Percentiles rank a stretch among this genome's conserved stretches.
These are phyloP conservation scores for Phymorhynchus buccinoides DNA, from an alignment of 1,140 invertebrate genomes.

Conservation along the genomic window DNA sequence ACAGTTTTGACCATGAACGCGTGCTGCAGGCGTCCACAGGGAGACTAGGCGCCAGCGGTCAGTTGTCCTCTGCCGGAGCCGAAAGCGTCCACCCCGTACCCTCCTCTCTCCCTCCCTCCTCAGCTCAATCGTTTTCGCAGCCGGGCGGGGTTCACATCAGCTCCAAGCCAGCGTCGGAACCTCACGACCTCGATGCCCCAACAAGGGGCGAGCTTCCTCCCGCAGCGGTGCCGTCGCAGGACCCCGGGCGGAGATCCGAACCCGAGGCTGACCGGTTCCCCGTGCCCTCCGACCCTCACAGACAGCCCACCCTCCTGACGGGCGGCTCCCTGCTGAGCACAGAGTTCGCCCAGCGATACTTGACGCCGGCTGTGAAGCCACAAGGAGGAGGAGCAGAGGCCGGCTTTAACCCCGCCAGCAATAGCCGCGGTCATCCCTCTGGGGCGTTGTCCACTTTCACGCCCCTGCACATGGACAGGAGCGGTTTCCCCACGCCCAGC, in stretches of 20 bases:
- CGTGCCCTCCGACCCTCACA: not conserved
- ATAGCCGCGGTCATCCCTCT: not conserved
- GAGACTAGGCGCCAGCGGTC: not conserved
- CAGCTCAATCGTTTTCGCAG: not conserved
- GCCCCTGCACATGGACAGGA: not conserved
- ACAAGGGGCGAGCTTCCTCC: too few relatives aligned
- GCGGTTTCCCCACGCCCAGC: not conserved
- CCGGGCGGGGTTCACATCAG: not conserved
- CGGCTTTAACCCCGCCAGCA: not conserved
- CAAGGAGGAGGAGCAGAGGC: not conserved
- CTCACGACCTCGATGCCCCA: too few relatives aligned
- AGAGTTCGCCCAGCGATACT: constrained; percentile 51
- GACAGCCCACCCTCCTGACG: constrained; percentile 47
- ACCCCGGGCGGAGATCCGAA: not conserved
- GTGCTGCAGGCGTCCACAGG: not conserved
- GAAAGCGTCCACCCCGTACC: not conserved
- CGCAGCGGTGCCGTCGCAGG: not conserved
- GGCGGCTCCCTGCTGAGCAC: constrained; percentile 44
- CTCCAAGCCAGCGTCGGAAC: too few relatives aligned
- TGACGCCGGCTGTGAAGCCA: not conserved
- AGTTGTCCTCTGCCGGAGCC: not conserved
- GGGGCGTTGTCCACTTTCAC: not conserved
- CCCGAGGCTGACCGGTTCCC: not conserved
- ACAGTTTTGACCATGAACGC: not conserved
- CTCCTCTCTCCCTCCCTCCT: not conserved